A percentile compares a stretch with the other conserved stretches of the same genome.
phyloP scores from a whole-genome alignment of 1,140 invertebrate genomes.

The Pinna nobilis region DNA sequence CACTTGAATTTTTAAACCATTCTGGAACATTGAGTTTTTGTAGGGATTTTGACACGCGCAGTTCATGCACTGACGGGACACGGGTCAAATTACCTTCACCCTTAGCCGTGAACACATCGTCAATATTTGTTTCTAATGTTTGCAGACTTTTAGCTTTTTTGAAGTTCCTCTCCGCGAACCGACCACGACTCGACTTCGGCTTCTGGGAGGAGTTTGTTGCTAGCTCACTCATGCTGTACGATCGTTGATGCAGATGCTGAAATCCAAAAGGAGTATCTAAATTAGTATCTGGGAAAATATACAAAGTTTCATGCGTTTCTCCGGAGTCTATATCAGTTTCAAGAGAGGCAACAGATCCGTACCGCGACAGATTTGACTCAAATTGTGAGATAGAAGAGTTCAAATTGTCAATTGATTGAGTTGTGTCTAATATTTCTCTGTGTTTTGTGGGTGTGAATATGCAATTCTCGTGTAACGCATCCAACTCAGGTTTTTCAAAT shows the following conservation, averaged over 20 bases:
- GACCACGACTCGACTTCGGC: constrained; percentile 52
- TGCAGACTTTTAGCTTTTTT: constrained; percentile 70
- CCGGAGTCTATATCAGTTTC: constrained; percentile 64
- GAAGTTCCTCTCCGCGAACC: constrained; percentile 62
- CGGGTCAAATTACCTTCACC: constrained; percentile 84
- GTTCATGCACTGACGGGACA: constrained; percentile 85
- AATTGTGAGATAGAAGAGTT: constrained; percentile 21
- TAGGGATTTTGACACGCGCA: constrained; percentile 92
- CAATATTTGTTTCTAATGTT: constrained; percentile 68
- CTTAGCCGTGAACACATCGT: constrained; percentile 56
- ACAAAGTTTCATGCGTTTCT: constrained; percentile 45
- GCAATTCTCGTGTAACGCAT: constrained; percentile 66
- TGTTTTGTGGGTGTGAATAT: constrained; percentile 63
- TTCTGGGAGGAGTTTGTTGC: constrained; percentile 32
- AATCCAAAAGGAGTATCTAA: constrained; percentile 63
- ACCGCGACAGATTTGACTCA: constrained; percentile 38
- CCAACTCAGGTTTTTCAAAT: constrained; percentile 49
- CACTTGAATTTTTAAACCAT: constrained; percentile 90
- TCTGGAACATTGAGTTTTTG: constrained; percentile 95
- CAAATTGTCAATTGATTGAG: constrained; percentile 66
- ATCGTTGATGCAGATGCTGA: constrained; percentile 61
- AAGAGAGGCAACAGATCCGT: constrained; percentile 62
- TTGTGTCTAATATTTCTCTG: constrained; percentile 58
- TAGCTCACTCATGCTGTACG: constrained; percentile 69
- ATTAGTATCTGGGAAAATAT: constrained; percentile 59